Base-by-base conservation (phyloP, 2,113 vertebrate species). In the Grallaria varia region DNA sequence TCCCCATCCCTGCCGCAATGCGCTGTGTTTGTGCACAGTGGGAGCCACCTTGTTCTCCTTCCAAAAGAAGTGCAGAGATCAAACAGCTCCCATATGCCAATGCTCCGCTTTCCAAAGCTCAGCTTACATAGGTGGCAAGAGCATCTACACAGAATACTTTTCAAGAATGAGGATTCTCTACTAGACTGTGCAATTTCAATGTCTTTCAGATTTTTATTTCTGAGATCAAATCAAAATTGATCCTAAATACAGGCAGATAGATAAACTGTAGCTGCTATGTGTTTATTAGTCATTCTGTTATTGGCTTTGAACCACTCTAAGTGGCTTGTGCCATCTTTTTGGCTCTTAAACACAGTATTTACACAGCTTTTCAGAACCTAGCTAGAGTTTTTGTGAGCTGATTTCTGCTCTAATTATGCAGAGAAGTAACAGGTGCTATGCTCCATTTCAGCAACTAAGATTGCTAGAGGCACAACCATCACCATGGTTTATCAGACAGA, bases 11-110 rank as follows among this genome's bases (percentile, higher is more conserved):
- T 28, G 3, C 56, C 27, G 33, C n/a, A 33, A 28, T 2, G 3
- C 24, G 33, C 33, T 25, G 49, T 4, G 1, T 40, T 44, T 66
- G 1, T 22, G 17, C 2, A 0, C 0, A 0, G 10, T 14, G n/a
- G 9, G 55, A 82, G n/a, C 23, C 59, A 16, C n/a, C 35, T 31
- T 8, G 31, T 40, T 80, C 50, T 6, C 9, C 37, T 60, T 68
- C 27, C 27, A 24, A 35, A 67, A 30, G n/a, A 59, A 74, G 39
- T 11, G n/a, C 35, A 47, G 53, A 28, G 30, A 55, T 40, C 14
- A 49, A 53, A 31, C 6, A 12, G 31, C 35, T 20, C 42, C 25
- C 40, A 23, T 31, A 8, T 40, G 37, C 83, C 47, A 55, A 45
- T 8, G 37, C 50, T 78, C 22, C 1, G 2, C n/a, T 80, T 71